Conservation (phyloP, 2,797 vertebrate species). For the Melanotaenia trifasciata region DNA sequence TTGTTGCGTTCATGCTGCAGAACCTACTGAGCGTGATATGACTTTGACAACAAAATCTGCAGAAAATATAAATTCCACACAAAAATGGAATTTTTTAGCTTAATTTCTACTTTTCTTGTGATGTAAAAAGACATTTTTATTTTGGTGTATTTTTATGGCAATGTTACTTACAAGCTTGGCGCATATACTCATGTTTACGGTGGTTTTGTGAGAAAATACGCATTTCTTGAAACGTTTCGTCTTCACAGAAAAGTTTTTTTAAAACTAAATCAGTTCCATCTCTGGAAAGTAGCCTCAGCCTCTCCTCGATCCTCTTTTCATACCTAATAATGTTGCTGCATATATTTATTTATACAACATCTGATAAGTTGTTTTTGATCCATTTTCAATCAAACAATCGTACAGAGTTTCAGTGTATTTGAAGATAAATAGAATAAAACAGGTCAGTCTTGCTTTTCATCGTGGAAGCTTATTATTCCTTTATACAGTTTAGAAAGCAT, state of each 20-base stretch:
- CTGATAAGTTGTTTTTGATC: not conserved
- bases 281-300: not conserved
- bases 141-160: not conserved
- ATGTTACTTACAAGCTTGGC: not conserved
- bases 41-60: too few relatives aligned
- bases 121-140: not conserved
- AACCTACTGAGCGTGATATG: too few relatives aligned
- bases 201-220: not conserved
- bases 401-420: not conserved
- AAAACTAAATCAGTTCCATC: not conserved
- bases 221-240: not conserved
- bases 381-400: not conserved
- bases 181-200: not conserved
- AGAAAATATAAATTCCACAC: too few relatives aligned
- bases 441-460: not conserved
- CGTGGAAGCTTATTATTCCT: not conserved
- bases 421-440: not conserved
- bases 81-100: too few relatives aligned
- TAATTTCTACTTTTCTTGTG: too few relatives aligned
- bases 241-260: not conserved
- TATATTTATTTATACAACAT: not conserved
- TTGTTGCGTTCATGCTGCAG: too few relatives aligned
- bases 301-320: too few relatives aligned
- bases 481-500: constrained; percentile 9
- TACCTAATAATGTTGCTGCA: too few relatives aligned